These are phyloP conservation scores for Eidolon dupreanum DNA, from an alignment of 2,797 vertebrate species.

Conservation along the genomic window DNA sequence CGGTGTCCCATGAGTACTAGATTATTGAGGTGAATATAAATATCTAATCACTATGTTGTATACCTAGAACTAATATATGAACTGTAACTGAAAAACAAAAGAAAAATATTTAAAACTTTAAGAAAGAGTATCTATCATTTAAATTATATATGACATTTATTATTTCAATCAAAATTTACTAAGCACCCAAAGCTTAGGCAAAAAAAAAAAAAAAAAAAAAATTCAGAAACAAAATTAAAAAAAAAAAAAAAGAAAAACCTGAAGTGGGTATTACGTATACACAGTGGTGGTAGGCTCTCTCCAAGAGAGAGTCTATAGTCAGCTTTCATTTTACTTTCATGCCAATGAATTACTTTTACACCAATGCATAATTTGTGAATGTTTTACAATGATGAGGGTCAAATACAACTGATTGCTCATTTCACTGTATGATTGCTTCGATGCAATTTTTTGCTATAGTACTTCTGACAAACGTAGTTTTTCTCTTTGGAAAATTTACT, in stretches of 20 bases:
- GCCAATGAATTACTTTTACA: not conserved
- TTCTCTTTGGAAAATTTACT: not conserved
- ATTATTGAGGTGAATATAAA: no score
- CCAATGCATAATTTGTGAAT: not conserved
- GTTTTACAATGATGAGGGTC: not conserved
- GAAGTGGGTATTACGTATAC: not conserved
- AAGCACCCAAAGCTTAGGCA: not conserved
- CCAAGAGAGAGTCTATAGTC: not conserved
- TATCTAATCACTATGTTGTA: no score
- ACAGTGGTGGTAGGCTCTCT: not conserved
- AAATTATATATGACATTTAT: not conserved
- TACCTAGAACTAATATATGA: no score
- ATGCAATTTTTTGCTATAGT: not conserved
- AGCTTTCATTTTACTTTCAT: not conserved
- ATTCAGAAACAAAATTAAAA: not conserved
- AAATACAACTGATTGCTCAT: not conserved
- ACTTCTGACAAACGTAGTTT: not conserved
- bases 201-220: not conserved
- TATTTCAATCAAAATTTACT: conserved; percentile 17
- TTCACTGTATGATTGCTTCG: not conserved
- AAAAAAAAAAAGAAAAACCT: not conserved
- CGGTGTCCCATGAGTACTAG: no score
- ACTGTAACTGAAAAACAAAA: no score
- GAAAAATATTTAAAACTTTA: no score
- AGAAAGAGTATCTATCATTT: not conserved